Percentiles rank a stretch among this genome's conserved stretches.
phyloP scores from a whole-genome alignment of 1,140 invertebrate genomes.

The Himalopsyche phryganea region DNA sequence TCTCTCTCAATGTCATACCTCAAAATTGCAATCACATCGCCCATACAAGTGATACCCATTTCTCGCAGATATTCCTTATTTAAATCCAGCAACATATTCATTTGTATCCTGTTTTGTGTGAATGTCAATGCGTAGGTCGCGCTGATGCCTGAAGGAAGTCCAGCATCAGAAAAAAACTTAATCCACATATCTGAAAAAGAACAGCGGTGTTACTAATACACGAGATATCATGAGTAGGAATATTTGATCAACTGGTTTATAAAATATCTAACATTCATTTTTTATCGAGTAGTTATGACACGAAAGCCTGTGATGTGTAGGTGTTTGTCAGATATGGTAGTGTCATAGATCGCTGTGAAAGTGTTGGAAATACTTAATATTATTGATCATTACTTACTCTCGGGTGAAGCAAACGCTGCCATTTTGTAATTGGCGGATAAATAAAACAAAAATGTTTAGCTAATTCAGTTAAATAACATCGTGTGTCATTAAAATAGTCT shows the following conservation, averaged over 20 bases:
- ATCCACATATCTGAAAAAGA: conserved; percentile 61
- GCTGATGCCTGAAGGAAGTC: conserved; percentile 68
- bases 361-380: background rate
- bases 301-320: too few species aligned
- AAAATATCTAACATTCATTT: too few species aligned
- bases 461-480: background rate
- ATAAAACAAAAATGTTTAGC: background rate
- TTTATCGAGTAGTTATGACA: too few species aligned
- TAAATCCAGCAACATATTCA: conserved; percentile 76
- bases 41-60: conserved; percentile 79
- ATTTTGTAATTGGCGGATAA: background rate
- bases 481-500: too few species aligned
- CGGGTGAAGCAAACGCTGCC: conserved; percentile 11
- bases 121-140: conserved; percentile 81
- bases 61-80: conserved; percentile 79
- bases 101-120: conserved; percentile 74
- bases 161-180: conserved; percentile 74
- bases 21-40: conserved; percentile 80
- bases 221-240: too few species aligned
- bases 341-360: background rate
- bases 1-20: too few species aligned
- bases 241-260: too few species aligned
- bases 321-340: too few species aligned
- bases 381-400: background rate
- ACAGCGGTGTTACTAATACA: too few species aligned